These are phyloP conservation scores for Chelidonichthys spinosus DNA, from an alignment of 2,797 vertebrate genomes.

Conservation along the genomic window DNA sequence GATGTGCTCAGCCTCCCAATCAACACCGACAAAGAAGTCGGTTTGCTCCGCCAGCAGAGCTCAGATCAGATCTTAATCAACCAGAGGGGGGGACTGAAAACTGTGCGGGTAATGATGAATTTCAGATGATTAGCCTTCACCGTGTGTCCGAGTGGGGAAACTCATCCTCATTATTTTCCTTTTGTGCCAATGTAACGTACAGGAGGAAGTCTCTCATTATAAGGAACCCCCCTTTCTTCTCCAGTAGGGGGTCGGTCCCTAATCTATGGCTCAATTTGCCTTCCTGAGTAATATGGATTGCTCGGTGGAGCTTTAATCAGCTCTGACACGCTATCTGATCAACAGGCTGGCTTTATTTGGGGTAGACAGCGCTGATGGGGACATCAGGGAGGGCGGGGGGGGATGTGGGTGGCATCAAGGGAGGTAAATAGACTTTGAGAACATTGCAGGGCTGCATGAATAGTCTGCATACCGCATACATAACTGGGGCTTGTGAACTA, in stretches of 20 bases:
- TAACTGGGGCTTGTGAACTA: slow-evolving; percentile 21
- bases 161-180: slow-evolving; percentile 34
- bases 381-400: slow-evolving; percentile 55
- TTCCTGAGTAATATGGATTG: slow-evolving; percentile 61
- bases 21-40: slow-evolving; percentile 33
- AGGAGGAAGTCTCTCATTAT: slow-evolving; percentile 25
- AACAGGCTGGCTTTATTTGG: slow-evolving; percentile 70
- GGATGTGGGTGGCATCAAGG: slow-evolving; percentile 28
- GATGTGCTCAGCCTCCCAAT: slow-evolving; percentile 29
- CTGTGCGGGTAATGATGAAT: slow-evolving; percentile 36
- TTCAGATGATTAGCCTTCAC: slow-evolving; percentile 38
- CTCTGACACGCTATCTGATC: slow-evolving; percentile 64
- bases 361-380: slow-evolving; percentile 66
- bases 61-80: slow-evolving; percentile 47
- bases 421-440: slow-evolving; percentile 8
- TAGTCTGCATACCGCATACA: background rate
- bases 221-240: slow-evolving; percentile 13
- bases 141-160: slow-evolving; percentile 18
- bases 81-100: slow-evolving; percentile 34
- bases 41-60: slow-evolving; percentile 43
- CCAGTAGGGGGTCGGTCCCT: slow-evolving; percentile 24
- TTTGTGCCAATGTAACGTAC: slow-evolving; percentile 48
- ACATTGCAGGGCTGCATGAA: slow-evolving; percentile 1
- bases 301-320: slow-evolving; percentile 66
- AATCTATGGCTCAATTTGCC: slow-evolving; percentile 63